These are phyloP conservation scores for Plectropomus leopardus DNA, from an alignment of 2,113 vertebrate species.

Conservation along the genomic window DNA sequence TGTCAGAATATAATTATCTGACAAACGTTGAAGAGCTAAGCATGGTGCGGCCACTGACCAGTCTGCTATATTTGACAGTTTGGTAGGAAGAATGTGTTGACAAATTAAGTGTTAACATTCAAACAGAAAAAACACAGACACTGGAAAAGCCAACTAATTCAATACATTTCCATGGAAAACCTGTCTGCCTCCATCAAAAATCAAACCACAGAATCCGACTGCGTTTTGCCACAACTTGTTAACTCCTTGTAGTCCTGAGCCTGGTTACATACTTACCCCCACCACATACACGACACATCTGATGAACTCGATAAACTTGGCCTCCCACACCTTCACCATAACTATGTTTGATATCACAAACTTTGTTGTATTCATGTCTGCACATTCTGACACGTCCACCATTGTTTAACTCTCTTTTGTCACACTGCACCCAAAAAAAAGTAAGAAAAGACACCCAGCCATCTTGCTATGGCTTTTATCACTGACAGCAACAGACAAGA, in stretches of 20 bases:
- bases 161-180: neutral
- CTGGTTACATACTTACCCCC: neutral
- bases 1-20: neutral
- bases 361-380: neutral
- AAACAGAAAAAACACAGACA: neutral
- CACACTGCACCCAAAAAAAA: neutral
- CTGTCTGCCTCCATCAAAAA: neutral
- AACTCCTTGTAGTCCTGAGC: neutral
- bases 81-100: neutral
- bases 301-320: neutral
- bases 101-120: neutral
- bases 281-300: too few species aligned
- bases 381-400: neutral
- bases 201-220: neutral
- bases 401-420: neutral
- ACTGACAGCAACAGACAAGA: constrained; percentile 32
- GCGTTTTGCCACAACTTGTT: neutral
- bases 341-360: neutral
- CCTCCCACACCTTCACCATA: neutral
- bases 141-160: neutral
- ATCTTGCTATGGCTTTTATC: constrained; percentile 37
- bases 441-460: constrained; percentile 21
- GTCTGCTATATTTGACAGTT: too few species aligned
- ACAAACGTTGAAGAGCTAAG: neutral
- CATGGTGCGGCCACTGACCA: too few species aligned